These are phyloP conservation scores for Drosophila orosa DNA, from an alignment of 1,140 invertebrate species.

Conservation along the genomic window DNA sequence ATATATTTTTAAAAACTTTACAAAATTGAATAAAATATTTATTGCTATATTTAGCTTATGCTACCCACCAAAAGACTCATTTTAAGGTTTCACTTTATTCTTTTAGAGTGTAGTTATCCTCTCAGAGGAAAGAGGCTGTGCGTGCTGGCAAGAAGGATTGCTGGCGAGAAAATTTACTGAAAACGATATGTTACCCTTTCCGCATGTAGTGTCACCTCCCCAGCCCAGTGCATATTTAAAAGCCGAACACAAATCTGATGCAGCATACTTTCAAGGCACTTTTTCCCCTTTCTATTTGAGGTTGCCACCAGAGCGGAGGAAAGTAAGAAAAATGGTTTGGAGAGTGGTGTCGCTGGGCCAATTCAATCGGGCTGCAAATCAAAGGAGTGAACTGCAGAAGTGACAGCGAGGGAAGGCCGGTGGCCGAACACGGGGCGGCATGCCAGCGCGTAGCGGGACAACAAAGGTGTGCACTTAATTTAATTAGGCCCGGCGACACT, in stretches of 20 bases:
- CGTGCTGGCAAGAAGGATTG: constrained; percentile 33
- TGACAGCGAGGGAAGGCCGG: constrained; percentile 1
- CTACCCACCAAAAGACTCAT: constrained; percentile 1
- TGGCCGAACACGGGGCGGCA: constrained; percentile 28
- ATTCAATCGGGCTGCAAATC: constrained; percentile 41
- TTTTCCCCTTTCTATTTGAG: background rate
- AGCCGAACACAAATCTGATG: constrained; percentile 25
- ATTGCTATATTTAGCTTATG: background rate
- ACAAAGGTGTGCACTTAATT: constrained; percentile 80
- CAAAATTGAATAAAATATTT: background rate
- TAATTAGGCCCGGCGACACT: constrained; percentile 60
- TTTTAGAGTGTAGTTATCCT: background rate
- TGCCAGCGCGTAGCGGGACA: constrained; percentile 59
- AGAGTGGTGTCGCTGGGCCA: constrained; percentile 20
- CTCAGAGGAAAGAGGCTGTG: constrained; percentile 24
- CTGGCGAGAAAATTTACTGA: constrained; percentile 41
- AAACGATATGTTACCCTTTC: constrained; percentile 42
- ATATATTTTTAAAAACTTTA: background rate
- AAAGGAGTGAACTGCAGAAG: constrained; percentile 21
- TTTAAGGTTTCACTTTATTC: background rate
- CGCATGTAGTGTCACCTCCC: constrained; percentile 7
- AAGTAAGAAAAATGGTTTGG: constrained; percentile 21
- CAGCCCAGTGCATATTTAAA: constrained; percentile 34
- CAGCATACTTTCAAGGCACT: constrained; percentile 27
- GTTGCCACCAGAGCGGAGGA: constrained; percentile 1